Percentiles rank a stretch among this genome's conserved stretches.
phyloP scores from a whole-genome alignment of 2,113 vertebrate genomes.

The Bubo bubo region DNA sequence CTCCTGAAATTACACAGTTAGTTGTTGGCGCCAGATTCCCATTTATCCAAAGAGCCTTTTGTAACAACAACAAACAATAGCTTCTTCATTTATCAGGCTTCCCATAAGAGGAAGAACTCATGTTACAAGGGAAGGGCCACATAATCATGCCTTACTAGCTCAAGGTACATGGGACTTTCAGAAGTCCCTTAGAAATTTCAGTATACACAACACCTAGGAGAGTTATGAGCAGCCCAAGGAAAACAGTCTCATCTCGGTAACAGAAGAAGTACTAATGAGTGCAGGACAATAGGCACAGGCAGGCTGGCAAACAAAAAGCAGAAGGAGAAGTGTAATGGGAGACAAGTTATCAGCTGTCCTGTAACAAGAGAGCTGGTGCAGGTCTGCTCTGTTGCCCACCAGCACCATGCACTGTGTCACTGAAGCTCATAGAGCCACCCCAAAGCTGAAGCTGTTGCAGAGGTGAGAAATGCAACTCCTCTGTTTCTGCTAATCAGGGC shows the following conservation, averaged over 20 bases:
- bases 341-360: background rate
- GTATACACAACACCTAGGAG: background rate
- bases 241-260: background rate
- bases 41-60: slow-evolving; percentile 25
- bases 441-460: background rate
- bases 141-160: background rate
- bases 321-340: background rate
- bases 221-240: background rate
- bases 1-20: background rate
- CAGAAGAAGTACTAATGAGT: background rate
- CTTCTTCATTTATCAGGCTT: slow-evolving; percentile 14
- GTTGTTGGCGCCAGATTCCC: background rate
- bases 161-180: background rate
- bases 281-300: background rate
- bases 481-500: background rate
- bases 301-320: background rate
- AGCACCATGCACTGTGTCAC: background rate
- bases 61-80: slow-evolving; percentile 28
- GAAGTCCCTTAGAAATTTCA: background rate
- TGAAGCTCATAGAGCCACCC: background rate
- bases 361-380: background rate
- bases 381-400: background rate
- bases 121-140: background rate
- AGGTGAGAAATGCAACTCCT: background rate
- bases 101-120: slow-evolving; percentile 15